Evolutionary conservation across 2,797 vertebrate species (phyloP).

Genomic region (Triplophysa yarkandensis): DNA sequence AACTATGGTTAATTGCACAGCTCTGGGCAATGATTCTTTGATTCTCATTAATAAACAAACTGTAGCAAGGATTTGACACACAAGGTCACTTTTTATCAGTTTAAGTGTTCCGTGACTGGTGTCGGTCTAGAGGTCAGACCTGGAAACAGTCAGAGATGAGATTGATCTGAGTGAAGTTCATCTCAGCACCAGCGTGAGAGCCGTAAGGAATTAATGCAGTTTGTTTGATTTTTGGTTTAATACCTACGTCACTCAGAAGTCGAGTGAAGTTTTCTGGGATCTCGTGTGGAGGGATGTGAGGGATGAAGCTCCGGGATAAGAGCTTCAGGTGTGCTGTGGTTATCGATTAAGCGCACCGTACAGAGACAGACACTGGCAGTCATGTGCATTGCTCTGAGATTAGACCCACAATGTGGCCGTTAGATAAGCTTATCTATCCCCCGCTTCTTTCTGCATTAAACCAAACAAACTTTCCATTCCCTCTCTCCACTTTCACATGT

Average conservation of each 20-base stretch:
- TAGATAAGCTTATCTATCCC: slow-evolving; percentile 44
- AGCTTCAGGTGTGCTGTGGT: slow-evolving; percentile 23
- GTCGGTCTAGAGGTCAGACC: neutral
- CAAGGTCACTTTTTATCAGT: too few species aligned
- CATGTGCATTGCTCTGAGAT: slow-evolving; percentile 37
- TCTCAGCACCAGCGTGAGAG: slow-evolving; percentile 4
- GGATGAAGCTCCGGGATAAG: neutral
- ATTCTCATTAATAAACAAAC: too few species aligned
- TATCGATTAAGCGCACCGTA: slow-evolving; percentile 31
- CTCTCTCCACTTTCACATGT: slow-evolving; percentile 25
- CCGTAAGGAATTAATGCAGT: slow-evolving; percentile 6
- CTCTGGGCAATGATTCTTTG: too few species aligned
- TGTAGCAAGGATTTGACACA: too few species aligned
- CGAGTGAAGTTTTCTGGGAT: slow-evolving; percentile 34
- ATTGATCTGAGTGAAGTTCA: slow-evolving; percentile 27
- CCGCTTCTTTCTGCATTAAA: slow-evolving; percentile 14
- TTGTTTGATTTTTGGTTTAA: slow-evolving; percentile 27
- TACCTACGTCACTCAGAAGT: slow-evolving; percentile 23
- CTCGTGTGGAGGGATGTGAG: neutral
- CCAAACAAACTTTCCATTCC: slow-evolving; percentile 24
- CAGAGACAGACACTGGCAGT: slow-evolving; percentile 22
- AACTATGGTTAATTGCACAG: too few species aligned
- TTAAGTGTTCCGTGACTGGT: neutral
- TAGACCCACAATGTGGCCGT: slow-evolving; percentile 34
- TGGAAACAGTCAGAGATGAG: slow-evolving; percentile 23